Percentiles rank a stretch among this genome's conserved stretches.
Conservation (phyloP, 2,797 vertebrate genomes). For the Staurois parvus region DNA sequence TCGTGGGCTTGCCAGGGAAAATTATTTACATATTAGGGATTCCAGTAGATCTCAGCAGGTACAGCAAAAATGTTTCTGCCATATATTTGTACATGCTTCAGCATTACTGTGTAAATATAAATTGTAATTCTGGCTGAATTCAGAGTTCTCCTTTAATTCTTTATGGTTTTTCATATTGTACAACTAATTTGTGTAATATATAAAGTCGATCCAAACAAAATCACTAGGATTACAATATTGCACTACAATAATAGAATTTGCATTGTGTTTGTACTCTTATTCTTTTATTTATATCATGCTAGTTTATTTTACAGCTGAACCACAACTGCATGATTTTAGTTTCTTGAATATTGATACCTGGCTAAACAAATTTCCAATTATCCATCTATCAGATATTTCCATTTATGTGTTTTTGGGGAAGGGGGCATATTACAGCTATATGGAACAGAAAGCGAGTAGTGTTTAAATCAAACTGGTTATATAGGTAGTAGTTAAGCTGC, state of each 20-base stretch:
- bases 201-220: background rate
- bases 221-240: background rate
- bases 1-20: no score
- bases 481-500: conserved; percentile 52
- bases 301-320: background rate
- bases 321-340: background rate
- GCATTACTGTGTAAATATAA: no score
- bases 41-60: no score
- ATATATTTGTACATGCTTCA: no score
- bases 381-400: background rate
- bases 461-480: conserved; percentile 55
- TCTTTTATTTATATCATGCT: background rate
- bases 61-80: no score
- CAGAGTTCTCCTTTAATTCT: no score
- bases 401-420: background rate
- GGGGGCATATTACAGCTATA: background rate
- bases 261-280: background rate
- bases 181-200: conserved; percentile 7
- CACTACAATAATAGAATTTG: conserved; percentile 11
- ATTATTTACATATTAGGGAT: no score
- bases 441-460: conserved; percentile 3
- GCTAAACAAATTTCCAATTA: background rate
- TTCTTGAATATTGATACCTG: background rate
- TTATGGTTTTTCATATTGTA: background rate
- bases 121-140: no score